phyloP scores from a whole-genome alignment of 2,888 invertebrate genomes.

The Imbricaverruca yamaguchii region DNA sequence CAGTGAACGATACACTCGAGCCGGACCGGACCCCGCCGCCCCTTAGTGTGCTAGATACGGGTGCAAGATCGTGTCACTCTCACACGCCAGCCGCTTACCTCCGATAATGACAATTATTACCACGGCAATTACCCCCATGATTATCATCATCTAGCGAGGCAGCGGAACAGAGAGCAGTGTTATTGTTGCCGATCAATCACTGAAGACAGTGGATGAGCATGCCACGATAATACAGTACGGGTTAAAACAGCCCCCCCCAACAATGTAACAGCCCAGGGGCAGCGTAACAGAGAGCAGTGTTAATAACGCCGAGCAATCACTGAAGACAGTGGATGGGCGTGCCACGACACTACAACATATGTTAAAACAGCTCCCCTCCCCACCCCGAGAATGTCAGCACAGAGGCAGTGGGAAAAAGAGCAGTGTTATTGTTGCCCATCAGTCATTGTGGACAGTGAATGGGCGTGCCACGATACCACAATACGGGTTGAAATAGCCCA shows the following conservation, averaged over 20 bases:
- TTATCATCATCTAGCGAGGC: slow-evolving; percentile 19
- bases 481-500: no score
- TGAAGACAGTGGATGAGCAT: not conserved
- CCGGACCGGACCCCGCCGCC: not conserved
- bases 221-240: not conserved
- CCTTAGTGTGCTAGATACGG: not conserved
- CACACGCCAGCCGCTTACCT: not conserved
- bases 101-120: slow-evolving; percentile 16
- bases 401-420: not conserved
- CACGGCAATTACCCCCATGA: slow-evolving; percentile 19
- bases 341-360: not conserved
- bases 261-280: not conserved
- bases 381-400: not conserved
- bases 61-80: not conserved
- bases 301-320: no score
- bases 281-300: not conserved
- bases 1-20: not conserved
- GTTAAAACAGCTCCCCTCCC: no score
- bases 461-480: not conserved
- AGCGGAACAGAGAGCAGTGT: not conserved
- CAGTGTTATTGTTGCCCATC: no score
- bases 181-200: not conserved
- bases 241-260: no score
- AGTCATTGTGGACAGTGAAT: no score
- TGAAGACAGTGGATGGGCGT: not conserved